Evolutionary conservation across 2,888 invertebrate genomes (phyloP), one percentile per base, ranked within the genome.

Genomic region (Machimus rusticus): DNA sequence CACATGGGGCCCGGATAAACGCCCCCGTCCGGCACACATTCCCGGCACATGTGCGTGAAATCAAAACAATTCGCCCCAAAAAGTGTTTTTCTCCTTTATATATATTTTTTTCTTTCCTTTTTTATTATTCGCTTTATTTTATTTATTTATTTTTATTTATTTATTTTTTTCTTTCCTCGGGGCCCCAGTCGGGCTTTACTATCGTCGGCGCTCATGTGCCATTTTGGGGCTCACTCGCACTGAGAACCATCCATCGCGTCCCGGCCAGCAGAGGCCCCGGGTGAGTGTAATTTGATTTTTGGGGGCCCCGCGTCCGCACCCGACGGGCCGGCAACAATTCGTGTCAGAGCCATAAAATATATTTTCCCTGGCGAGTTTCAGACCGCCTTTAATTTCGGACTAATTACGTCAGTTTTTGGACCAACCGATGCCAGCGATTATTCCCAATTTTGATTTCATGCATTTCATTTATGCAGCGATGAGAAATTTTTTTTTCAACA

Each of bases 1-100:
- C 55, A 55, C 28, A 39, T 55, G 19, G 28, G 23, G 9, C 28
- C 12, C 28, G 55, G 46, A 81, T 81, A 81, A 51, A 55, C 34
- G n/a, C 31, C 46, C 23, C 57, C 39, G 19, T 37, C 84, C 39
- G 39, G 12, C 66, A 84, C 39, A 79, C 19, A 66, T 66, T 84
- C 46, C 66, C 84, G 66, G 31, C 84, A 84, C 34, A 57, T 84
- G 84, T 39, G 57, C 31, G 84, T 84, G 39, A 84, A 84, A 84
- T 84, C 84, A 84, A 84, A 57, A 84, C 84, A 84, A 66, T 84
- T 66, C 39, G 37, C 66, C 14, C 51, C 23, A 66, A 66, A 66
- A 66, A 66, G 66, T 66, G 2, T 23, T 66, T 66, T 28, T 66
- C 23, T 66, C 39, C 6, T 8, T 4, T 19, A n/a, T n/a, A n/a